These are phyloP conservation scores for Uria aalge DNA, from an alignment of 2,113 vertebrate species.

Conservation along the genomic window DNA sequence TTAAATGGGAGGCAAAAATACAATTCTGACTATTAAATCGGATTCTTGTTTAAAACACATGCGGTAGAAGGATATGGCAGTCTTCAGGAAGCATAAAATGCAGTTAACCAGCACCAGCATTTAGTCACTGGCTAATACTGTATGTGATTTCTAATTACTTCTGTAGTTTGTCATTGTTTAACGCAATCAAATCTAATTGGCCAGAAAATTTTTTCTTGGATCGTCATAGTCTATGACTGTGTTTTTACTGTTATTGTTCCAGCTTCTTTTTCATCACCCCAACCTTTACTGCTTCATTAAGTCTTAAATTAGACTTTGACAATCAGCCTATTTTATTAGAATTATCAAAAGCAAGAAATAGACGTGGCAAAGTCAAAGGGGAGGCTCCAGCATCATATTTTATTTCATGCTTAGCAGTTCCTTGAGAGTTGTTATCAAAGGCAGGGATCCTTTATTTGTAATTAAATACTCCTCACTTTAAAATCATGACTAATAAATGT, in stretches of 20 bases:
- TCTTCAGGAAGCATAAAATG: slow-evolving; percentile 29
- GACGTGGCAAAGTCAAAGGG: background rate
- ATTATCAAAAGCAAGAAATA: slow-evolving; percentile 50
- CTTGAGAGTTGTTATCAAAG: slow-evolving; percentile 62
- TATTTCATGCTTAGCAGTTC: slow-evolving; percentile 43
- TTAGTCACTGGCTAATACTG: slow-evolving; percentile 39
- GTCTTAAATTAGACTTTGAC: slow-evolving; percentile 72
- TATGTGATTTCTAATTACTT: slow-evolving; percentile 68
- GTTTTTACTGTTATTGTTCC: slow-evolving; percentile 74
- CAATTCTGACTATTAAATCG: background rate
- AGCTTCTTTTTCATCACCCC: slow-evolving; percentile 63
- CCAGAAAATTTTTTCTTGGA: slow-evolving; percentile 73
- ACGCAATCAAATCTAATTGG: slow-evolving; percentile 76
- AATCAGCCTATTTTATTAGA: slow-evolving; percentile 64
- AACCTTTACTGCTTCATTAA: slow-evolving; percentile 73
- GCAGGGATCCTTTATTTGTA: slow-evolving; percentile 63
- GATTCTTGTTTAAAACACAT: background rate
- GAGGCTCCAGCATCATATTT: background rate
- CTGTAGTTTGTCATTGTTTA: slow-evolving; percentile 70
- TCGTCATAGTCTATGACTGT: slow-evolving; percentile 33
- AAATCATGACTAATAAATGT: slow-evolving; percentile 66
- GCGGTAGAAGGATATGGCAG: background rate
- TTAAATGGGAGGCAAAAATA: background rate
- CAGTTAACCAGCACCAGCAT: slow-evolving; percentile 16
- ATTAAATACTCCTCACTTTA: slow-evolving; percentile 64